Conservation (phyloP, 2,113 vertebrate genomes). For the Nesogale talazaci region DNA sequence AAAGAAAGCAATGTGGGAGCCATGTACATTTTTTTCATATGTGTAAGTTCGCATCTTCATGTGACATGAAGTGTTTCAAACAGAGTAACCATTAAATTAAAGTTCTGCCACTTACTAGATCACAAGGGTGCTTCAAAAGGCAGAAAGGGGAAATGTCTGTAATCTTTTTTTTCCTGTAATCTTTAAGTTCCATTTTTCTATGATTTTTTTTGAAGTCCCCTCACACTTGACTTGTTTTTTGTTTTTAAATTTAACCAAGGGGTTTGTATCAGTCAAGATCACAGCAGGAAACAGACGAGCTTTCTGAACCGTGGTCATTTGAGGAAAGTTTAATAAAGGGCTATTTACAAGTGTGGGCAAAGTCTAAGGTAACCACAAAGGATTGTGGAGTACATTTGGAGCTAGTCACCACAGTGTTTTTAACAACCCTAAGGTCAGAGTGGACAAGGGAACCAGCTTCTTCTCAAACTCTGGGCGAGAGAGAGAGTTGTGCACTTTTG, state of each 20-base stretch:
- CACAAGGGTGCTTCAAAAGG: background rate
- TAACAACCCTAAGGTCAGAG: background rate
- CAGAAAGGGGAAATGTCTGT: no score
- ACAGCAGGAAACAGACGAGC: background rate
- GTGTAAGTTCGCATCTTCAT: background rate
- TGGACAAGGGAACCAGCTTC: background rate
- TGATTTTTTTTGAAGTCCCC: no score
- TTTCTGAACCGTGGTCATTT: background rate
- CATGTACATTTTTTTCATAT: background rate
- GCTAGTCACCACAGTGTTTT: background rate
- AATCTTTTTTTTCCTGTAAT: no score
- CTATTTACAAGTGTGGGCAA: background rate
- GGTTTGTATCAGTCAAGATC: background rate
- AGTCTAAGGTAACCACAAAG: background rate
- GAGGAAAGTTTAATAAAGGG: background rate
- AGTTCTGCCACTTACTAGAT: background rate
- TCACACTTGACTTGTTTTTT: background rate
- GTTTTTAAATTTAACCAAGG: background rate
- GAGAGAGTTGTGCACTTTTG: background rate
- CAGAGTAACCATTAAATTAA: conserved; percentile 8
- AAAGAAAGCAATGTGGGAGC: background rate
- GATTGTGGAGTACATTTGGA: no score
- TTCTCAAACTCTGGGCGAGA: background rate
- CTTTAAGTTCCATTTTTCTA: no score
- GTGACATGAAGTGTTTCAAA: background rate